These are phyloP conservation scores for Prosopocoilus inquinatus DNA, from an alignment of 2,888 invertebrate genomes.

Conservation along the genomic window DNA sequence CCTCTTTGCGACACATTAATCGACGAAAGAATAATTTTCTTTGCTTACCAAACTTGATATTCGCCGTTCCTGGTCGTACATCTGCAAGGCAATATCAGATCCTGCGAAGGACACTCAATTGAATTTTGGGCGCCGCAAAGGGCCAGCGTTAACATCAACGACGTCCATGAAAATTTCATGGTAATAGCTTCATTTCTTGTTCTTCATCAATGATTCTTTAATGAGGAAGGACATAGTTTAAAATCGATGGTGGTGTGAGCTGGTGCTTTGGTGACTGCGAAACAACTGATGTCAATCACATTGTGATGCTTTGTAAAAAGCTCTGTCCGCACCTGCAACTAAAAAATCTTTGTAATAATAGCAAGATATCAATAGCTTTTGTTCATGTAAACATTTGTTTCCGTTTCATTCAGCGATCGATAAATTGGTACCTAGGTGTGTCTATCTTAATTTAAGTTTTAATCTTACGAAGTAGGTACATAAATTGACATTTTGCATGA, in stretches of 20 bases:
- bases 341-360: slow-evolving; percentile 9
- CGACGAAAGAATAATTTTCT: too few relatives aligned
- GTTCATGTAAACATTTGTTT: slow-evolving; percentile 9
- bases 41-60: slow-evolving; percentile 77
- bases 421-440: slow-evolving; percentile 1
- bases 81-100: slow-evolving; percentile 77
- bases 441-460: background rate
- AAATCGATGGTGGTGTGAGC: background rate
- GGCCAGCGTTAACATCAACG: background rate
- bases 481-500: too few relatives aligned
- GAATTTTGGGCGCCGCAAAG: slow-evolving; percentile 1
- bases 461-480: too few relatives aligned
- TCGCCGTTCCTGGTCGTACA: slow-evolving; percentile 76
- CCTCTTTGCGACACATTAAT: too few relatives aligned
- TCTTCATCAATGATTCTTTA: slow-evolving; percentile 11
- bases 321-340: slow-evolving; percentile 17
- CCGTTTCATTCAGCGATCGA: slow-evolving; percentile 4
- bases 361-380: slow-evolving; percentile 11
- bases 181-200: slow-evolving; percentile 7
- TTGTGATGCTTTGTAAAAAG: slow-evolving; percentile 1
- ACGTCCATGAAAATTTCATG: background rate
- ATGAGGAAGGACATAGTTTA: background rate
- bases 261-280: background rate
- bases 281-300: background rate
- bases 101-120: slow-evolving; percentile 67